Conservation (phyloP, 2,888 invertebrate genomes). For the Cheilosia grossa region DNA sequence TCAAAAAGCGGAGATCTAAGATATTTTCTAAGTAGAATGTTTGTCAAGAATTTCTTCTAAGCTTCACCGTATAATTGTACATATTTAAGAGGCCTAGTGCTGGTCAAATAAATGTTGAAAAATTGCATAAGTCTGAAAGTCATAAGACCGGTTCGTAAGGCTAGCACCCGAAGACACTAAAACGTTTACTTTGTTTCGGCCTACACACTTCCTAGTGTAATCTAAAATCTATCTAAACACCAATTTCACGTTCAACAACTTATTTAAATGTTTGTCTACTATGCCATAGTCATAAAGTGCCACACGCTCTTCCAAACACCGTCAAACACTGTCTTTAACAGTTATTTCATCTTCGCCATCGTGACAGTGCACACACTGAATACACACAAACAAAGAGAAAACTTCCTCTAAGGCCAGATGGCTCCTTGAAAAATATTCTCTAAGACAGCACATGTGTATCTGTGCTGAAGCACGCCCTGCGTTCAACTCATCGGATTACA, state of each 20-base stretch:
- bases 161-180: no score
- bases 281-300: constrained; percentile 29
- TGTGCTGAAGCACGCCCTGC: neutral
- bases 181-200: no score
- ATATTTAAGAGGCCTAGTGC: no score
- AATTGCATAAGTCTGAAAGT: no score
- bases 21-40: no score
- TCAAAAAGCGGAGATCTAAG: no score
- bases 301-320: constrained; percentile 13
- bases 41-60: no score
- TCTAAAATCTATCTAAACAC: neutral
- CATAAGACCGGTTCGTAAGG: no score
- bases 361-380: neutral
- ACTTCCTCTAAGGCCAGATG: constrained; percentile 9
- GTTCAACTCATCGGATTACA: constrained; percentile 19
- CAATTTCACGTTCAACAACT: neutral
- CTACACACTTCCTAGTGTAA: no score
- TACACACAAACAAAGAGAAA: constrained; percentile 18
- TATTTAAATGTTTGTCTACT: constrained; percentile 23
- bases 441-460: neutral
- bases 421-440: constrained; percentile 8
- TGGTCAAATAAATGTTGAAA: no score
- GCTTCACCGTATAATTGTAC: no score
- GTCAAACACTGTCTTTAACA: constrained; percentile 11
- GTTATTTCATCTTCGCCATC: constrained; percentile 16